Conservation (phyloP, 2,797 vertebrate genomes). For the Tapirus indicus region DNA sequence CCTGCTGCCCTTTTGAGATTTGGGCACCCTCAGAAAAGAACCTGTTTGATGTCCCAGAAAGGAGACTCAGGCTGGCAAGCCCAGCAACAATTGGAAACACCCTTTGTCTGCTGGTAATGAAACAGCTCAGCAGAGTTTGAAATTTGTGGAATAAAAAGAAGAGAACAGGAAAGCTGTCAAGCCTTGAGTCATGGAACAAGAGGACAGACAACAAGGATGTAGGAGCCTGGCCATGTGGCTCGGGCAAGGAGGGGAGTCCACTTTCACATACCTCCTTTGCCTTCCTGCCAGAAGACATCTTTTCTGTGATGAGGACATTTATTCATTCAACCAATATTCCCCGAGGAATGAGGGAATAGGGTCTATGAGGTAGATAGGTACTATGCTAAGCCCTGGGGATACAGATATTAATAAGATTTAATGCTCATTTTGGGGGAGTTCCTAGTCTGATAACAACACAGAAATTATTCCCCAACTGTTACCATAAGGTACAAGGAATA, state of each 20-base stretch:
- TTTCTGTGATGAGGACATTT: conserved; percentile 28
- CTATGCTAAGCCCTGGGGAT: background rate
- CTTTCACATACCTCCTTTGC: background rate
- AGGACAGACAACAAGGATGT: background rate
- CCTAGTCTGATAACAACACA: conserved; percentile 52
- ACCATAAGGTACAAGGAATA: conserved; percentile 21
- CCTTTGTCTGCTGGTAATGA: background rate
- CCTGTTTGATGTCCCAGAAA: background rate
- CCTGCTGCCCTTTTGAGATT: background rate
- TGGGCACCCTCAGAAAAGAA: conserved; percentile 33
- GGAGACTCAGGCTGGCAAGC: background rate
- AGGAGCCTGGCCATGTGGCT: background rate
- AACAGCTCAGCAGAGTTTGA: conserved; percentile 7
- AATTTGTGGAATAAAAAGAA: conserved; percentile 33
- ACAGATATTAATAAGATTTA: conserved; percentile 17
- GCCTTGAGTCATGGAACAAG: background rate
- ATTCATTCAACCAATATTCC: conserved; percentile 7
- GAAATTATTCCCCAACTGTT: conserved; percentile 39
- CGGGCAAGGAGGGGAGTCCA: background rate
- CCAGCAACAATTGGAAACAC: background rate
- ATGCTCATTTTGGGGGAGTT: conserved; percentile 53
- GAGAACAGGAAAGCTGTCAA: background rate
- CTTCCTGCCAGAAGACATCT: conserved; percentile 21
- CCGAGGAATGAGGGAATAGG: background rate
- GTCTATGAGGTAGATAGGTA: background rate